Evolutionary conservation across 2,797 vertebrate species (phyloP), one percentile per base, ranked within the genome.

Genomic region (Myripristis jacobus): DNA sequence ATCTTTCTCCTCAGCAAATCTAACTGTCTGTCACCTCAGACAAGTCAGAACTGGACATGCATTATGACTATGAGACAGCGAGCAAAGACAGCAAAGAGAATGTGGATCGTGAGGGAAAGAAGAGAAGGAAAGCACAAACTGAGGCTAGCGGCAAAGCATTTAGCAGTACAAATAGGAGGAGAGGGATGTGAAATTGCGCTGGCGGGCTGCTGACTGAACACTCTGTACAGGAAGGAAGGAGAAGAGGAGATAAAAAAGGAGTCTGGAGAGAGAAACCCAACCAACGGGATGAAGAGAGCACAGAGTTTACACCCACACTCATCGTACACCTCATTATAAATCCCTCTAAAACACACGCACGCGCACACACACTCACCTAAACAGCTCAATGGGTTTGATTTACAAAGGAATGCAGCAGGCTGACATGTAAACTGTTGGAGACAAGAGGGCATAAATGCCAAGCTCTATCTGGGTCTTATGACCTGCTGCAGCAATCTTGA

Each of bases 1-100:
- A 59, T 87, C 80, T 84, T 88, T 83, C 82, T 77, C 85, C 67
- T 89, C 87, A 82, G 85, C 84, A 83, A 74, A 87, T 86, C 66
- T 57, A 79, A 73, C 78, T 76, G 83, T 67, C 83, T 81, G 86
- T 90, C 90, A 91, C 57, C 70, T 69, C 77, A 77, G 86, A 87
- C 80, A 87, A 70, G 85, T 86, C 79, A 82, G 83, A 57, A 77
- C 67, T 50, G 57, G 57, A 70, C 70, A 65, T 31, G 61, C 81
- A 80, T 82, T 75, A 83, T 74, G 85, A 88, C 85, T 87, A 73
- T 77, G 79, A 18, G 79, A 66, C 21, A 48, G 9, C 34, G 18
- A 68, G 43, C 11, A 56, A 72, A 77, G 48, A 79, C 72, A 77
- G 71, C 76, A 81, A 69, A 67, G 71, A 64, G 38, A 67, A 61